Evolutionary conservation across 2,888 invertebrate species (phyloP).

Genomic region (Erebia ligea): DNA sequence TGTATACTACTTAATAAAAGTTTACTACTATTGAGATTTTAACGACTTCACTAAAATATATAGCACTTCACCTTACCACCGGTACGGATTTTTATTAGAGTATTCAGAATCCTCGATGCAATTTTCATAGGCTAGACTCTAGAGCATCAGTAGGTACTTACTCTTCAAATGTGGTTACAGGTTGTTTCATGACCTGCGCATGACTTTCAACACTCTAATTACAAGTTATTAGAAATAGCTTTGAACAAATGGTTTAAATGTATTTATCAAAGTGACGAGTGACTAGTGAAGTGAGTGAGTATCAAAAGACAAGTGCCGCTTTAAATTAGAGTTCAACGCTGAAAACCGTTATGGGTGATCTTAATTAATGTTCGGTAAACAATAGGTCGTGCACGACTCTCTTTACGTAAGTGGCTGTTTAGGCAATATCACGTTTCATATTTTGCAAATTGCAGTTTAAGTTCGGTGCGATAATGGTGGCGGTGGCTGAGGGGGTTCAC

Average conservation of each 20-base stretch:
- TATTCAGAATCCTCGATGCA: conserved; percentile 1
- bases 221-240: background rate
- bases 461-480: conserved; percentile 43
- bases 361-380: conserved; percentile 73
- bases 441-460: conserved; percentile 62
- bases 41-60: background rate
- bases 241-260: background rate
- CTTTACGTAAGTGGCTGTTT: conserved; percentile 71
- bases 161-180: background rate
- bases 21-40: background rate
- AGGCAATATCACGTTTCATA: conserved; percentile 76
- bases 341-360: conserved; percentile 50
- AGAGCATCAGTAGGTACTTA: background rate
- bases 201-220: background rate
- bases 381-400: conserved; percentile 58
- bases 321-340: conserved; percentile 27
- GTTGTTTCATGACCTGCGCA: background rate
- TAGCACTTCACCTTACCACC: background rate
- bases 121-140: background rate
- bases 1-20: too few species aligned
- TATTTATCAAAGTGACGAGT: too few species aligned
- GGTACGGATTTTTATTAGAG: background rate
- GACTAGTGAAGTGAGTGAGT: too few species aligned
- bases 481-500: conserved; percentile 49
- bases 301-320: conserved; percentile 25